Evolutionary conservation across 2,113 vertebrate species (phyloP).

Genomic region (Brevimyrus niger): DNA sequence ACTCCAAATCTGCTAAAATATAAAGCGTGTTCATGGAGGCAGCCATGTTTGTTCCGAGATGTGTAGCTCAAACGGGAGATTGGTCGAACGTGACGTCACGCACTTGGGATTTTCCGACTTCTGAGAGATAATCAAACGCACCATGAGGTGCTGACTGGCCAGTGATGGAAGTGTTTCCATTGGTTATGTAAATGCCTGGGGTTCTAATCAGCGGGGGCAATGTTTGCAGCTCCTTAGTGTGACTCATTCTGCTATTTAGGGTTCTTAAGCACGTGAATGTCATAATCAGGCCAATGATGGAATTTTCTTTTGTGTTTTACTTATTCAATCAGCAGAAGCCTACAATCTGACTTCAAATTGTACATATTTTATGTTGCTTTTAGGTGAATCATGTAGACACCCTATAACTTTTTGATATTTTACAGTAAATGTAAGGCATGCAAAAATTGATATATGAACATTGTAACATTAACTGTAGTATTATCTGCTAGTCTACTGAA

Average conservation of each 20-base stretch:
- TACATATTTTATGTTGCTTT: neutral
- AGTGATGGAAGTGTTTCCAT: neutral
- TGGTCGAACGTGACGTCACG: too few species aligned
- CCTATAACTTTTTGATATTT: neutral
- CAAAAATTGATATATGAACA: neutral
- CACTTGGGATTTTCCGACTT: too few species aligned
- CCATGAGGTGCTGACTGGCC: neutral
- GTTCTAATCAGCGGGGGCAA: neutral
- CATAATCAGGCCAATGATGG: neutral
- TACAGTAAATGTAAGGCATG: neutral
- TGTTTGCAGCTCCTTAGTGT: neutral
- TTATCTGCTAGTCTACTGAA: neutral
- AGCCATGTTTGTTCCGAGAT: too few species aligned
- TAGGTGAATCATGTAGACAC: neutral
- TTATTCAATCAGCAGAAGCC: neutral
- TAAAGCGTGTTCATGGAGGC: too few species aligned
- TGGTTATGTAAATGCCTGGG: neutral
- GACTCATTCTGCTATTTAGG: neutral
- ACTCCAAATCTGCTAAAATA: too few species aligned
- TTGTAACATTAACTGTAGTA: neutral
- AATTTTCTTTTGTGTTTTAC: neutral
- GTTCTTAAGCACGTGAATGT: neutral
- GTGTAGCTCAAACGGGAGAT: too few species aligned
- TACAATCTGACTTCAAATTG: neutral
- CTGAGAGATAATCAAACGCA: too few species aligned